phyloP scores from a whole-genome alignment of 92 coral and sea anemone species.

The Phymanthus crucifer region DNA sequence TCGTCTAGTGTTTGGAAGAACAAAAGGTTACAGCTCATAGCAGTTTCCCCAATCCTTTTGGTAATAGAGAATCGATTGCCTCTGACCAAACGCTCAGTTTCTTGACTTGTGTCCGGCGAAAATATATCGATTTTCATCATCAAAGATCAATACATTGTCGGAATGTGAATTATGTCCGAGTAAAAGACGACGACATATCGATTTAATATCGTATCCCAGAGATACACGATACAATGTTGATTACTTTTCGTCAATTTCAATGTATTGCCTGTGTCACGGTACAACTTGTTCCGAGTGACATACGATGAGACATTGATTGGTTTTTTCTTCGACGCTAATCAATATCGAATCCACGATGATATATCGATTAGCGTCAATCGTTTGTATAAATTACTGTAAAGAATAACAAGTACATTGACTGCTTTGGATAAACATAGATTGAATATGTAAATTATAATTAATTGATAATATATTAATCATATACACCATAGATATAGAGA shows the following conservation, averaged over 20 bases:
- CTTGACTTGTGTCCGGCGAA: background rate
- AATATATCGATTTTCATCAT: background rate
- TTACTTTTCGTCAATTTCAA: background rate
- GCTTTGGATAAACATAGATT: background rate
- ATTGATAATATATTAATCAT: background rate
- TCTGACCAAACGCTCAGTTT: background rate
- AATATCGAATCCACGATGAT: background rate
- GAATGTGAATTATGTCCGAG: background rate
- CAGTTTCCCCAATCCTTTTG: no score
- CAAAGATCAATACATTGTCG: background rate
- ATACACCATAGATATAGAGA: background rate
- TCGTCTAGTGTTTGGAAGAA: no score
- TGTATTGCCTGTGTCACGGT: background rate
- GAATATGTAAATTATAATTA: conserved; percentile 2
- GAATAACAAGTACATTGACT: no score
- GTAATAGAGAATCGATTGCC: no score
- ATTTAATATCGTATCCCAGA: background rate
- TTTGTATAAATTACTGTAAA: background rate
- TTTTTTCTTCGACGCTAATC: background rate
- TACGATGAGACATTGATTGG: conserved; percentile 1
- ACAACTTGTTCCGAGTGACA: background rate
- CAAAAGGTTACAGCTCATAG: no score
- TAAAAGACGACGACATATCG: background rate
- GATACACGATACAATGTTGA: background rate
- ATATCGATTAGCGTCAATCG: background rate